These are phyloP conservation scores for Varanus salvator DNA, from an alignment of 2,113 vertebrate species.

Conservation along the genomic window DNA sequence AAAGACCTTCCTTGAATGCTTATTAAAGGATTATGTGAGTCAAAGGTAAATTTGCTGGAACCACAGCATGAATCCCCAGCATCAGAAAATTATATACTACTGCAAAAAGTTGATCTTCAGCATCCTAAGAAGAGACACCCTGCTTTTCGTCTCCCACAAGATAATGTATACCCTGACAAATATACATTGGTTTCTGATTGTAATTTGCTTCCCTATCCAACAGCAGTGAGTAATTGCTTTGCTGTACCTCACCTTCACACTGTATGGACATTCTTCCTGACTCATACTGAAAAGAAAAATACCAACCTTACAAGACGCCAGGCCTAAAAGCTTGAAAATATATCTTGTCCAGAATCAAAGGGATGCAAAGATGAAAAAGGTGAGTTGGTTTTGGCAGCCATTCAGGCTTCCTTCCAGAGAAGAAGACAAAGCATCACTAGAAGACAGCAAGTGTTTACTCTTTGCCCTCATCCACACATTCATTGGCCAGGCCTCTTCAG, in stretches of 20 bases:
- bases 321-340: slow-evolving; percentile 45
- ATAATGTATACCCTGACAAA: neutral
- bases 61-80: slow-evolving; percentile 31
- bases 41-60: slow-evolving; percentile 42
- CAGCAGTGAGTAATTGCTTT: slow-evolving; percentile 48
- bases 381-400: neutral
- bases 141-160: neutral
- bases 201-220: slow-evolving; percentile 9
- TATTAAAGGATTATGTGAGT: slow-evolving; percentile 36
- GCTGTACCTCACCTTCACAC: slow-evolving; percentile 22
- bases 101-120: slow-evolving; percentile 57
- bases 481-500: slow-evolving; percentile 17
- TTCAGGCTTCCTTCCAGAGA: slow-evolving; percentile 43
- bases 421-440: slow-evolving; percentile 24
- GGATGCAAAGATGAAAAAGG: slow-evolving; percentile 36
- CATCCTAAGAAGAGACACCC: slow-evolving; percentile 41
- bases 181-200: neutral
- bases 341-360: slow-evolving; percentile 31
- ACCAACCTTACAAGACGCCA: slow-evolving; percentile 38
- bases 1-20: slow-evolving; percentile 43
- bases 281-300: slow-evolving; percentile 3
- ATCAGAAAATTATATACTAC: slow-evolving; percentile 56
- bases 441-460: slow-evolving; percentile 36
- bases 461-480: slow-evolving; percentile 9
- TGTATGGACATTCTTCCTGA: slow-evolving; percentile 36